Conservation (phyloP, 1,140 invertebrate genomes). For the Drosophila subpulchrella region DNA sequence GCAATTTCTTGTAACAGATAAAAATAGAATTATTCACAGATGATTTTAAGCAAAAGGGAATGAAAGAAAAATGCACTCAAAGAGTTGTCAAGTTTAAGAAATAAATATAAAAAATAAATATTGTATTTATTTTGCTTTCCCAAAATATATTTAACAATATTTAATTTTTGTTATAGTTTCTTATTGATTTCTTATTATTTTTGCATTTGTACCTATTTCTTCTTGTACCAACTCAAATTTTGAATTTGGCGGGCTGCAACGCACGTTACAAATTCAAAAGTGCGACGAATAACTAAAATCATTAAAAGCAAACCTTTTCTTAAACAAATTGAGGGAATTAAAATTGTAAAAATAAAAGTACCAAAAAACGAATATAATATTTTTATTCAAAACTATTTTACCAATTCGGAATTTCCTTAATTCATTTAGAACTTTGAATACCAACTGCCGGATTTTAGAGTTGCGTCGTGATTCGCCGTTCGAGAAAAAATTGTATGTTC, state of each 20-base stretch:
- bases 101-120: neutral
- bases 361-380: too few relatives aligned
- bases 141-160: neutral
- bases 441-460: conserved; percentile 14
- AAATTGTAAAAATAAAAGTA: too few relatives aligned
- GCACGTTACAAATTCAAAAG: conserved; percentile 1
- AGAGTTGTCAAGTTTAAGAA: conserved; percentile 25
- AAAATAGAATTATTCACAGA: conserved; percentile 61
- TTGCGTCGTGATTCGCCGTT: conserved; percentile 13
- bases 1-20: conserved; percentile 52
- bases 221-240: neutral
- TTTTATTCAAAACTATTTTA: neutral
- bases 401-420: neutral
- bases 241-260: neutral
- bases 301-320: neutral
- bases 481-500: conserved; percentile 65
- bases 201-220: neutral
- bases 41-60: conserved; percentile 25
- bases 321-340: neutral
- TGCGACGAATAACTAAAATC: neutral
- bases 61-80: conserved; percentile 13
- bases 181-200: neutral
- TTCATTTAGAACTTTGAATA: neutral
- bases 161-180: too few relatives aligned
- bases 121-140: neutral